A percentile compares a stretch with the other conserved stretches of the same genome.
phyloP scores from a whole-genome alignment of 2,888 invertebrate genomes.

The Petrolisthes cinctipes region DNA sequence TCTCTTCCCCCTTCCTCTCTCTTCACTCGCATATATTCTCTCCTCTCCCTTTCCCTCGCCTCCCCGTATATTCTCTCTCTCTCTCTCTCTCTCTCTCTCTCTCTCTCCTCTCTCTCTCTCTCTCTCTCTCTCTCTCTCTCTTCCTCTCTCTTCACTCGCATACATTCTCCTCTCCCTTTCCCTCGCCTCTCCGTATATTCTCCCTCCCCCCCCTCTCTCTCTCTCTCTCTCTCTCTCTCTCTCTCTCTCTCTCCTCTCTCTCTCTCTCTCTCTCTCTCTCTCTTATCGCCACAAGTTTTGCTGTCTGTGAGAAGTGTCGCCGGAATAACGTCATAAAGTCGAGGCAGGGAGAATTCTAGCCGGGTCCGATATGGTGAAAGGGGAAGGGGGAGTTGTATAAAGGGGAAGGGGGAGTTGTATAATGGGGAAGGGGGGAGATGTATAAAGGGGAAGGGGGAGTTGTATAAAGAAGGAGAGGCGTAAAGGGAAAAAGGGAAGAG shows the following conservation, averaged over 20 bases:
- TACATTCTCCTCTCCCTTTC: too few relatives aligned
- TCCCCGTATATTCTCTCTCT: too few relatives aligned
- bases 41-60: too few relatives aligned
- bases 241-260: neutral
- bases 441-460: neutral
- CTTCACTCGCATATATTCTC: too few relatives aligned
- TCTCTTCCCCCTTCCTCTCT: too few relatives aligned
- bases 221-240: neutral
- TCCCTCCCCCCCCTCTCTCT: too few relatives aligned
- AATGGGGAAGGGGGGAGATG: neutral
- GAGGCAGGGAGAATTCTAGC: conserved; percentile 10
- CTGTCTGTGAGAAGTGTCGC: conserved; percentile 30
- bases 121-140: too few relatives aligned
- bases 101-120: too few relatives aligned
- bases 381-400: neutral
- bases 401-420: neutral
- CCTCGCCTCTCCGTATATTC: too few relatives aligned
- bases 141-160: too few relatives aligned
- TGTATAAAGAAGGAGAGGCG: too few relatives aligned
- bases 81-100: too few relatives aligned
- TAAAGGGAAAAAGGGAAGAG: neutral
- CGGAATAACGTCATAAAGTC: conserved; percentile 29
- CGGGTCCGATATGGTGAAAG: neutral
- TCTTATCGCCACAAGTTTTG: conserved; percentile 34
- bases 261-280: conserved; percentile 7